Evolutionary conservation across 2,113 vertebrate species (phyloP).

Genomic region (Coreoperca whiteheadi): DNA sequence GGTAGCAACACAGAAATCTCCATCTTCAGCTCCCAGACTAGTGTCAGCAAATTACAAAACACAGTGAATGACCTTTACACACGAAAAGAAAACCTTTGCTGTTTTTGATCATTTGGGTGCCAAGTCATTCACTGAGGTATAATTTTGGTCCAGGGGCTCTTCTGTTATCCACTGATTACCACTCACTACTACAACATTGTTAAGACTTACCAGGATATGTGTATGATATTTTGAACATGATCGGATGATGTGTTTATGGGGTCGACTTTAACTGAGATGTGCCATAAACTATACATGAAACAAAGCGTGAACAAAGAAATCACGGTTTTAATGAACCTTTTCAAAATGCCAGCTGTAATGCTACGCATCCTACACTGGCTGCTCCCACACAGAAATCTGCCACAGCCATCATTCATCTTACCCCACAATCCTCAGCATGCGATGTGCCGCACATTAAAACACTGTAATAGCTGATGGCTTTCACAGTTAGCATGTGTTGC

Average conservation of each 20-base stretch:
- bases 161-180: slow-evolving; percentile 66
- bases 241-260: slow-evolving; percentile 56
- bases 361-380: slow-evolving; percentile 58
- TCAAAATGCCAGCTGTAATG: slow-evolving; percentile 77
- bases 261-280: slow-evolving; percentile 48
- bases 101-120: slow-evolving; percentile 66
- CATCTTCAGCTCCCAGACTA: slow-evolving; percentile 81
- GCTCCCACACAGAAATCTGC: slow-evolving; percentile 74
- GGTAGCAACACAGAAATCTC: slow-evolving; percentile 84
- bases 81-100: slow-evolving; percentile 67
- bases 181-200: slow-evolving; percentile 42
- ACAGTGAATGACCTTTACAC: slow-evolving; percentile 83
- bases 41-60: slow-evolving; percentile 85
- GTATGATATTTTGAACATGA: slow-evolving; percentile 29
- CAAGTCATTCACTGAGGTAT: slow-evolving; percentile 65
- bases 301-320: slow-evolving; percentile 73
- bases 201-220: slow-evolving; percentile 11
- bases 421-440: slow-evolving; percentile 74
- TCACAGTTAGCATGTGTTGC: slow-evolving; percentile 83
- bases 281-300: slow-evolving; percentile 61
- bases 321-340: slow-evolving; percentile 71
- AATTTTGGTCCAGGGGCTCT: slow-evolving; percentile 63
- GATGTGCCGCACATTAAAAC: slow-evolving; percentile 78
- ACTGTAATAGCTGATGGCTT: slow-evolving; percentile 82
- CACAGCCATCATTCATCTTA: slow-evolving; percentile 80